Conservation (phyloP, 2,797 vertebrate genomes). For the Pseudocheirus occidentalis region DNA sequence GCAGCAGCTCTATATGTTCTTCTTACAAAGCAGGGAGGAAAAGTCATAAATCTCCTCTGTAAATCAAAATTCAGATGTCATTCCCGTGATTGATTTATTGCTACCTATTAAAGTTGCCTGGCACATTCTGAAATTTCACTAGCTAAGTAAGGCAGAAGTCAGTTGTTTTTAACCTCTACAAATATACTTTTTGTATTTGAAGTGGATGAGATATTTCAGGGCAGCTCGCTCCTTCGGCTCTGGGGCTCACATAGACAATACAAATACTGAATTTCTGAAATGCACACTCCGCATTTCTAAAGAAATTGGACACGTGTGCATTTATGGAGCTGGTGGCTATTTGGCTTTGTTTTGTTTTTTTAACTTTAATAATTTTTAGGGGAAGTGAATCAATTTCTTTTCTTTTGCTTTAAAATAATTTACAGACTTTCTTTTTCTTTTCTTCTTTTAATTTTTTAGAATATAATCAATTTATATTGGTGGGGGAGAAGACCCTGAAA, state of each 20-base stretch:
- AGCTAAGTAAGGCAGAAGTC: conserved; percentile 13
- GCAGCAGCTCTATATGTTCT: conserved; percentile 52
- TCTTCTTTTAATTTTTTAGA: not conserved
- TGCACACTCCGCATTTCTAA: not conserved
- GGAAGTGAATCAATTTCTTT: not conserved
- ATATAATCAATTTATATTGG: not conserved
- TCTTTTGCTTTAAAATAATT: not conserved
- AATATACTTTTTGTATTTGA: conserved; percentile 53
- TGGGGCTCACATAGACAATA: not conserved
- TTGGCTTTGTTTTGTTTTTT: not conserved
- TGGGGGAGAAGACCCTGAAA: conserved; percentile 12
- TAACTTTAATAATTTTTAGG: not conserved
- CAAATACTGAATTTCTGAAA: conserved; percentile 11
- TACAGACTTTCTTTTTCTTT: not conserved
- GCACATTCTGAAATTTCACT: conserved; percentile 33
- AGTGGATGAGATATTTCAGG: conserved; percentile 33
- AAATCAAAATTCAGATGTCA: conserved; percentile 67
- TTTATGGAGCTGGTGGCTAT: not conserved
- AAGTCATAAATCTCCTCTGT: conserved; percentile 62
- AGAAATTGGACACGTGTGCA: not conserved
- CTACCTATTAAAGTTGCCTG: conserved; percentile 33
- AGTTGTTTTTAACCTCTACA: conserved; percentile 61
- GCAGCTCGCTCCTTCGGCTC: conserved; percentile 35
- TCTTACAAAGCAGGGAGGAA: conserved; percentile 46
- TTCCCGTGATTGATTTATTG: conserved; percentile 65